Evolutionary conservation across 2,797 vertebrate genomes (phyloP), one percentile per base, ranked within the genome.

Genomic region (Mergus octosetaceus): DNA sequence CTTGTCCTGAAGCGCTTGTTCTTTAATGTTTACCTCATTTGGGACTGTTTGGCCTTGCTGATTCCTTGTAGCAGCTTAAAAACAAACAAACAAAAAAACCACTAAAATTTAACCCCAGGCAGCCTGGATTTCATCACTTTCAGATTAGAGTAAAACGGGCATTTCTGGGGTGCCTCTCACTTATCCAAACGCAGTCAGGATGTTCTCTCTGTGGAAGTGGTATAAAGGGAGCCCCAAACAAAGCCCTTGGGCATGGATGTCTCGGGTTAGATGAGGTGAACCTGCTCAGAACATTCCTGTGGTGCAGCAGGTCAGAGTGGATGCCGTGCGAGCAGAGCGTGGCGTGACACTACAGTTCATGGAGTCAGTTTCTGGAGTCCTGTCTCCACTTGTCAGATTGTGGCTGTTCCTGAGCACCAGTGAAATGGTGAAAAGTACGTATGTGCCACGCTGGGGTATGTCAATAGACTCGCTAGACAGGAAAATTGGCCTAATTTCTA

Each of bases 401-500:
- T 39, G 62, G 43, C 84, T 56, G 14, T 60, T 82, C 58, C 69
- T 65, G 58, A 91, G 84, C 79, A 54, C 45, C 51, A 38, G 53
- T 0, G 1, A 39, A 41, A 24, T 2, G 0, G 32, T 72, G 75
- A 2, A 62, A 62, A 69, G 84, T 73, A 38, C 45, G 1, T 19
- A 1, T 72, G 49, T 69, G 74, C 76, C 53, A 15, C 41, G 0
- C 28, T 30, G 85, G 65, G 15, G 15, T 21, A 20, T 28, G 70
- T 97, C 94, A 80, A 18, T 88, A 94, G 78, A 89, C 21, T 72
- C 0, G 2, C 92, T 62, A 89, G 96, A 95, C n/a, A 2, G 94
- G 79, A 96, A 95, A 89, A 95, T 66, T 54, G 49, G 85, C 89
- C 82, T 97, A 0, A 54, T 97, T 96, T 85, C 72, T 57, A 56